Conservation (phyloP, 2,888 invertebrate species). For the Sinopyrophorus schimmeli region DNA sequence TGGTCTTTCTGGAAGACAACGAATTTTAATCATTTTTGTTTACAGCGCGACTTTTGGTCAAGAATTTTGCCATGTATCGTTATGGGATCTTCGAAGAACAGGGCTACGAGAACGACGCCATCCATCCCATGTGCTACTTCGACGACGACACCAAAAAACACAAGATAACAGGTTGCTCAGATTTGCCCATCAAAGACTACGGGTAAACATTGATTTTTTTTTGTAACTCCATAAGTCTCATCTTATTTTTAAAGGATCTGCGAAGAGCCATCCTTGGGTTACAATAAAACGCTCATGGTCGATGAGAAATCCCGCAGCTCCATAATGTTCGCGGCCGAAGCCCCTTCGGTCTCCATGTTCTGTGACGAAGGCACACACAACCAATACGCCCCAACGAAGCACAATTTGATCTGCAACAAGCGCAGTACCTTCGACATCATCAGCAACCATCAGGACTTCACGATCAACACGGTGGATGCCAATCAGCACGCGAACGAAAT, state of each 20-base stretch:
- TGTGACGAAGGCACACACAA: slow-evolving; percentile 67
- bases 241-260: slow-evolving; percentile 44
- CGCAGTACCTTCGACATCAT: slow-evolving; percentile 64
- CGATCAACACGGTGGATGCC: slow-evolving; percentile 37
- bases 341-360: slow-evolving; percentile 60
- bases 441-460: slow-evolving; percentile 59
- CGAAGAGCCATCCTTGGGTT: slow-evolving; percentile 36
- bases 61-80: slow-evolving; percentile 68
- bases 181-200: slow-evolving; percentile 56
- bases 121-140: slow-evolving; percentile 62
- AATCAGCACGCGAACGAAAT: slow-evolving; percentile 46
- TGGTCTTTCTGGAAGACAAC: too few relatives aligned
- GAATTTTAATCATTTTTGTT: slow-evolving; percentile 2
- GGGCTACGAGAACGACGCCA: slow-evolving; percentile 61
- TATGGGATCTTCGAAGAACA: slow-evolving; percentile 72
- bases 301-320: slow-evolving; percentile 58
- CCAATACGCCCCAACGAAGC: slow-evolving; percentile 66
- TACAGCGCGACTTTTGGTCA: slow-evolving; percentile 57
- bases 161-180: slow-evolving; percentile 60
- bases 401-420: slow-evolving; percentile 65
- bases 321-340: slow-evolving; percentile 60
- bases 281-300: slow-evolving; percentile 54
- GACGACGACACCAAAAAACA: slow-evolving; percentile 51
- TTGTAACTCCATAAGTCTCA: neutral
- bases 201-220: slow-evolving; percentile 48